phyloP scores from a whole-genome alignment of 1,140 invertebrate genomes.

The Sinella curviseta region DNA sequence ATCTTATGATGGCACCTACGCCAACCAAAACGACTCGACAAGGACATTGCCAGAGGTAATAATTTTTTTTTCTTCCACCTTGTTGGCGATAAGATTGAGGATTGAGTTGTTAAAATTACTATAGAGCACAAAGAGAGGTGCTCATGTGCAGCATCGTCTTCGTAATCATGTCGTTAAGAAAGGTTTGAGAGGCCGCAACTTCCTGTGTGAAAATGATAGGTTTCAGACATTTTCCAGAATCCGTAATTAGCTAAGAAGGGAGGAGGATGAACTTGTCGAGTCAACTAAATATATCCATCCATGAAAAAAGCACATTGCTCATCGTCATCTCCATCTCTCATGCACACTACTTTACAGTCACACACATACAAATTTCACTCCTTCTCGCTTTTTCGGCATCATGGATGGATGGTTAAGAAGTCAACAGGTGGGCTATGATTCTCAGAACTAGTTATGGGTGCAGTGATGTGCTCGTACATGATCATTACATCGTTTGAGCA shows the following conservation, averaged over 20 bases:
- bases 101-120: constrained; percentile 8
- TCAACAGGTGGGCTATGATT: constrained; percentile 26
- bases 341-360: background rate
- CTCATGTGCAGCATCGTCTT: constrained; percentile 15
- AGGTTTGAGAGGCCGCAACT: constrained; percentile 39
- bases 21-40: no score
- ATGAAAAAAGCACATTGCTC: constrained; percentile 2
- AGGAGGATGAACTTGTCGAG: constrained; percentile 18
- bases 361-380: background rate
- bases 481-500: background rate
- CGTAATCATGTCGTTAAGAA: constrained; percentile 7
- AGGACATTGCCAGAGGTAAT: no score
- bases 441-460: constrained; percentile 4
- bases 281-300: constrained; percentile 18
- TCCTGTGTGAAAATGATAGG: constrained; percentile 49
- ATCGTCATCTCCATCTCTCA: background rate
- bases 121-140: background rate
- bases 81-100: no score
- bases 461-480: background rate
- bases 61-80: no score
- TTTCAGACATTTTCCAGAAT: constrained; percentile 43
- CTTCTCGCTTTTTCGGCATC: background rate
- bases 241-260: constrained; percentile 39
- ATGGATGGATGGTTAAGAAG: constrained; percentile 20
- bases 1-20: no score